A percentile compares a stretch with the other conserved stretches of the same genome.
Evolutionary conservation across 2,888 invertebrate genomes (phyloP).

Genomic region (Parthenolecanium corni): DNA sequence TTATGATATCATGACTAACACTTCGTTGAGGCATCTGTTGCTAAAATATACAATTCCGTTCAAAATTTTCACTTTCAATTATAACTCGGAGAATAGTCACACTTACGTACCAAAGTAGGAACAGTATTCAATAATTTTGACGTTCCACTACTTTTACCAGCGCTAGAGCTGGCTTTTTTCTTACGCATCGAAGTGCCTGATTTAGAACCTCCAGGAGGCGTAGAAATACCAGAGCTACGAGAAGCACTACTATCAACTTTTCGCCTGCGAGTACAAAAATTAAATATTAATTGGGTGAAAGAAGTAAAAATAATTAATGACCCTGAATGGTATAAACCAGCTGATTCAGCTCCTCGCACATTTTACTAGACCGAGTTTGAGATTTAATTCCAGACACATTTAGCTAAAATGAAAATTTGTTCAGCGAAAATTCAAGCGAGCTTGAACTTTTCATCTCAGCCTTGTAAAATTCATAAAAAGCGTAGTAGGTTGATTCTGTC

Average conservation of each 20-base stretch:
- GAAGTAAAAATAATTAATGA: too few species aligned
- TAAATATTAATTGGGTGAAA: background rate
- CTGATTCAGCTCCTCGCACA: too few species aligned
- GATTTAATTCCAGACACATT: too few species aligned
- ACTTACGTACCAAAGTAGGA: conserved; percentile 13
- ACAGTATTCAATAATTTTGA: conserved; percentile 4
- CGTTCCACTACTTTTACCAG: conserved; percentile 1
- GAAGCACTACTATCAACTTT: conserved; percentile 19
- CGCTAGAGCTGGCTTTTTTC: conserved; percentile 2
- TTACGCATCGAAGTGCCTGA: conserved; percentile 13
- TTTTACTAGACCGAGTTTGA: too few species aligned
- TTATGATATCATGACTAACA: conserved; percentile 22
- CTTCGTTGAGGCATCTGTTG: conserved; percentile 17
- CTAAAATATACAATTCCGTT: background rate
- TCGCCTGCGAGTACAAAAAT: background rate
- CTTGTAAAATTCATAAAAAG: too few species aligned
- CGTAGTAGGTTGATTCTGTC: too few species aligned
- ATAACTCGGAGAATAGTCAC: too few species aligned
- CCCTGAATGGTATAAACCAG: too few species aligned
- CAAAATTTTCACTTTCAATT: background rate
- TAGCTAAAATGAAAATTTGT: too few species aligned
- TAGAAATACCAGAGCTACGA: conserved; percentile 11
- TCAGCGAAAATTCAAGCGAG: too few species aligned
- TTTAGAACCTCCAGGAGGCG: conserved; percentile 17
- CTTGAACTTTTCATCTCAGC: too few species aligned